Evolutionary conservation across 2,888 invertebrate species (phyloP).

Genomic region (Eubasilissa splendida): DNA sequence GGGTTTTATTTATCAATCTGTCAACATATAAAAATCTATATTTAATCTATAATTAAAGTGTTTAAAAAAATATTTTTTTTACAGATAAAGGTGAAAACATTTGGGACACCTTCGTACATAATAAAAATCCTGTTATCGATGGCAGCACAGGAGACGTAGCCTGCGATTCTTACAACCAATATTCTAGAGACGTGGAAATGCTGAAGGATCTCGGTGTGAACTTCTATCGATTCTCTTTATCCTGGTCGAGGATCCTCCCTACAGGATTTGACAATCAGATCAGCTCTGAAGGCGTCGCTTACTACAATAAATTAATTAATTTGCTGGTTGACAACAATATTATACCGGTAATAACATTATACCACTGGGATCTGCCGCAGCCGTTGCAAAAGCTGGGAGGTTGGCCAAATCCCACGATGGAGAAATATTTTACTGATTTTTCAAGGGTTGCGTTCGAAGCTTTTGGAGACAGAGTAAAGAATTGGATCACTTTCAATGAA

Average conservation of each 20-base stretch:
- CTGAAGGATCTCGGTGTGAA: conserved; percentile 62
- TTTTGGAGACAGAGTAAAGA: conserved; percentile 65
- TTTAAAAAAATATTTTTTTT: neutral
- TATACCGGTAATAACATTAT: conserved; percentile 69
- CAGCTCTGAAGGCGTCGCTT: conserved; percentile 69
- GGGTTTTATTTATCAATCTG: neutral
- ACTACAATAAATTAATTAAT: conserved; percentile 72
- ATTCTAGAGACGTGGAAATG: conserved; percentile 65
- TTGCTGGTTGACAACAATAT: conserved; percentile 71
- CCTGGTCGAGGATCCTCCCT: conserved; percentile 73
- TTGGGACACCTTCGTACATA: conserved; percentile 65
- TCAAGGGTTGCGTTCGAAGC: conserved; percentile 62
- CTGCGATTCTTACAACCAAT: conserved; percentile 74
- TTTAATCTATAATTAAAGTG: neutral
- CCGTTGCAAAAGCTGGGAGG: conserved; percentile 67
- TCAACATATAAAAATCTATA: neutral
- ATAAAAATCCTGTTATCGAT: conserved; percentile 36
- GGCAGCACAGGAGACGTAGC: conserved; percentile 72
- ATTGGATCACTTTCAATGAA: conserved; percentile 71
- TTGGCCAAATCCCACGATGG: conserved; percentile 62
- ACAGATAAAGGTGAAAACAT: conserved; percentile 67
- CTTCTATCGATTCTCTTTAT: conserved; percentile 68
- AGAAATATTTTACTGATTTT: conserved; percentile 64
- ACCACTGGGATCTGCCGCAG: conserved; percentile 66
- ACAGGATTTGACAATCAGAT: conserved; percentile 68